Percentiles rank a stretch among this genome's conserved stretches.
Evolutionary conservation across 2,888 invertebrate species (phyloP).

Genomic region (Mongoloraphidia duomilia): DNA sequence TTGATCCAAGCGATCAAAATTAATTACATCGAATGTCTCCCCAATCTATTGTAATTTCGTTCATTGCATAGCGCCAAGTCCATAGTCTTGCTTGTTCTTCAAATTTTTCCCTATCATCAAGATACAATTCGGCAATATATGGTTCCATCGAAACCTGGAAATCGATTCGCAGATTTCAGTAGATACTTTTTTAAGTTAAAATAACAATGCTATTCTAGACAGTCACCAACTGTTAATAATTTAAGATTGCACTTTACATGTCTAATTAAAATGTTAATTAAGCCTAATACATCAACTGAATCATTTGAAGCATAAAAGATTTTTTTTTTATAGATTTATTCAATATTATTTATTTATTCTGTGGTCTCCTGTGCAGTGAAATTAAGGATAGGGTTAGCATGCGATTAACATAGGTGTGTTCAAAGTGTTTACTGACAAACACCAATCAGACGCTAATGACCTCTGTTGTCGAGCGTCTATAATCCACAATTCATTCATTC

Average conservation of each 20-base stretch:
- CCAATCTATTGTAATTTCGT: slow-evolving; percentile 30
- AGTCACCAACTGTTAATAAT: neutral
- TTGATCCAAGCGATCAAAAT: too few relatives aligned
- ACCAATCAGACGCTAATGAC: too few relatives aligned
- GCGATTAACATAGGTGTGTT: too few relatives aligned
- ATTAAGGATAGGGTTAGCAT: too few relatives aligned
- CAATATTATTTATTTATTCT: too few relatives aligned
- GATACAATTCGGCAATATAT: slow-evolving; percentile 63
- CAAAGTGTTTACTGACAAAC: neutral
- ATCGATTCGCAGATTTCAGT: neutral
- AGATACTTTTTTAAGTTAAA: too few relatives aligned
- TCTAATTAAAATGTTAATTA: too few relatives aligned
- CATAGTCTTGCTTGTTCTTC: slow-evolving; percentile 69
- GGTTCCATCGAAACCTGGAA: slow-evolving; percentile 79
- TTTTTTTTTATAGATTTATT: too few relatives aligned
- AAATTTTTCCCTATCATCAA: slow-evolving; percentile 54
- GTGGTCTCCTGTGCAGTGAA: too few relatives aligned
- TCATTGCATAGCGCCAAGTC: slow-evolving; percentile 88
- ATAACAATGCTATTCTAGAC: neutral
- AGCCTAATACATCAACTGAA: neutral
- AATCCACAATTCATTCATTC: too few relatives aligned
- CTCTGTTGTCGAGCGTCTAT: too few relatives aligned
- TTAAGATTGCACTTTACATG: neutral
- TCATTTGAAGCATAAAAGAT: neutral
- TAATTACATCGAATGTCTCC: too few relatives aligned